Base-by-base conservation (phyloP, 2,797 vertebrate genomes). In the Crypturellus tataupa region DNA sequence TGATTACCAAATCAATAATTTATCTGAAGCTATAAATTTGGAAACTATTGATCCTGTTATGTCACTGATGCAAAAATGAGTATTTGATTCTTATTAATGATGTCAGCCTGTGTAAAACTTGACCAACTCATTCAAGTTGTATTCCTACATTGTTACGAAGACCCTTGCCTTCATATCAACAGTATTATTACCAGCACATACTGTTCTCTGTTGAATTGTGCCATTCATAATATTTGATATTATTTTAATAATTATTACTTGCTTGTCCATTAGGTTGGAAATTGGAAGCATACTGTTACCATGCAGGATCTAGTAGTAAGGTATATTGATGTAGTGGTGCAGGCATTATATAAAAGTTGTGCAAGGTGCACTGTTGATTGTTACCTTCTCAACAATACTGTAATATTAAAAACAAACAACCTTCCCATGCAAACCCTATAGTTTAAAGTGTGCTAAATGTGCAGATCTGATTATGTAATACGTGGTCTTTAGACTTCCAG, bases 191-290 rank as follows among this genome's bases (percentile, higher is more conserved):
- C 85, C 63, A 79, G 67, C 81, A 31, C 39, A 37, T 77, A 39
- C 37, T 42, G 3, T 79, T 86, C 69, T 60, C 40, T 87, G 47
- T 60, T 89, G 68, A 72, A 46, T 44, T 53, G 29, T 62, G 7
- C 63, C 53, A 46, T 25, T 65, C 60, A 27, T 49, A 65, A 24
- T 77, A 71, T 89, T 95, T 92, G 71, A 60, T 64, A 59, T 91
- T 93, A 83, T 62, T 89, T 93, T 81, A 78, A 87, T 90, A 87
- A 81, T 89, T 94, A 73, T 94, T 92, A 59, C 39, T 81, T 17
- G 29, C 91, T 87, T 87, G 65, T 73, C 67, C 83, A 10, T 73
- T 85, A 65, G 13, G 4, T 53, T 79, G 47, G 80, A 91, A 92
- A 87, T 92, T 39, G 81, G 72, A 85, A 39, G 19, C 4, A 37